Evolutionary conservation across 2,888 invertebrate species (phyloP).

Genomic region (Drosophila borealis): DNA sequence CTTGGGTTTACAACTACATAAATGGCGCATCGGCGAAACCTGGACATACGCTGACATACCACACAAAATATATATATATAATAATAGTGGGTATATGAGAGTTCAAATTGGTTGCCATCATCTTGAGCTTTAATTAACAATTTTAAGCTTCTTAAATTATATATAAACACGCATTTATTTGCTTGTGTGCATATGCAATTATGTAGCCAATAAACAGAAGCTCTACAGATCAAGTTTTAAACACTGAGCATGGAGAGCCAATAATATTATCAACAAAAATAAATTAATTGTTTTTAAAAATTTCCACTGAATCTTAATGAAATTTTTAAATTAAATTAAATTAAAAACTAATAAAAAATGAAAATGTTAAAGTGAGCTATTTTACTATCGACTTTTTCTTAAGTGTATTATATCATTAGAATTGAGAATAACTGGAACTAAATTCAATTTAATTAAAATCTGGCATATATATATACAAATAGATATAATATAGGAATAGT

Average conservation of each 20-base stretch:
- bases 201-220: neutral
- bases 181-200: neutral
- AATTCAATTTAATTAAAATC: no score
- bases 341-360: no score
- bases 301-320: no score
- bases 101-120: slow-evolving; percentile 1
- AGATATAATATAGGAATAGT: no score
- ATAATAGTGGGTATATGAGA: slow-evolving; percentile 13
- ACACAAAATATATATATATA: neutral
- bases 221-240: neutral
- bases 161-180: neutral
- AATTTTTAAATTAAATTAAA: no score
- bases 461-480: no score
- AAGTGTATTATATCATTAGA: no score
- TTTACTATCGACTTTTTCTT: no score
- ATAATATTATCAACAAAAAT: no score
- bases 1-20: slow-evolving; percentile 21
- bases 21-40: slow-evolving; percentile 47
- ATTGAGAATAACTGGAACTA: no score
- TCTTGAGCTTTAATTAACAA: neutral
- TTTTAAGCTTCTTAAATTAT: neutral
- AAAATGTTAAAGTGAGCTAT: no score
- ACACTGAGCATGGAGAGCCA: neutral
- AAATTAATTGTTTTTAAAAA: no score
- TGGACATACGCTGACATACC: slow-evolving; percentile 3